phyloP scores from a whole-genome alignment of 2,797 vertebrate species.

The Cygnus olor region DNA sequence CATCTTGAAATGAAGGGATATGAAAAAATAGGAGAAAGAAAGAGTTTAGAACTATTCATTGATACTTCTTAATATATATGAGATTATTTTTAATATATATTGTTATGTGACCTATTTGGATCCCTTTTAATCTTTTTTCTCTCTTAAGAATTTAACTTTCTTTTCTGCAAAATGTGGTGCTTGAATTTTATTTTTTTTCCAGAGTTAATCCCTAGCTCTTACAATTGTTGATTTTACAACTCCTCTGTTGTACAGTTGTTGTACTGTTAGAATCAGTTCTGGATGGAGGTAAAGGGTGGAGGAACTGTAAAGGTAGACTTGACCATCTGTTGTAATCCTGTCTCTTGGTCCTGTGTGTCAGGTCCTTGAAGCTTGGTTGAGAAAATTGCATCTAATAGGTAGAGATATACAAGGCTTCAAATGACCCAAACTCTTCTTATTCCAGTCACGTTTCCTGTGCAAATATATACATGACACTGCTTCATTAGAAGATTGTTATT shows the following conservation, averaged over 20 bases:
- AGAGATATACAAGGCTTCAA: neutral
- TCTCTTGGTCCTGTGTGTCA: neutral
- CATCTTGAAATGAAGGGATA: neutral
- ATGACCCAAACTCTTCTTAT: neutral
- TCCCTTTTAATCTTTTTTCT: neutral
- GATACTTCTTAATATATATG: neutral
- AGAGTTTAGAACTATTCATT: neutral
- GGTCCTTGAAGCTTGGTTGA: neutral
- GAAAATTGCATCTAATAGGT: neutral
- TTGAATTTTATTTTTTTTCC: neutral
- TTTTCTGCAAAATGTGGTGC: neutral
- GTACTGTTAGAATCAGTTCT: neutral
- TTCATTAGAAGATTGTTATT: neutral
- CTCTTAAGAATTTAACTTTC: neutral
- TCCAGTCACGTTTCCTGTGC: neutral
- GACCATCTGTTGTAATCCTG: neutral
- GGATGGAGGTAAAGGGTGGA: neutral
- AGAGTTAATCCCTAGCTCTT: neutral
- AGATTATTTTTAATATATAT: neutral
- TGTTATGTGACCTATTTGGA: neutral
- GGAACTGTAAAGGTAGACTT: neutral
- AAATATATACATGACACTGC: neutral
- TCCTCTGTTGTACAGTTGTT: neutral
- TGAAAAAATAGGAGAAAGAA: neutral
- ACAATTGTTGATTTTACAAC: neutral